Evolutionary conservation across 2,113 vertebrate genomes (phyloP), one percentile per base, ranked within the genome.

Genomic region (Onychorhynchus coronatus): DNA sequence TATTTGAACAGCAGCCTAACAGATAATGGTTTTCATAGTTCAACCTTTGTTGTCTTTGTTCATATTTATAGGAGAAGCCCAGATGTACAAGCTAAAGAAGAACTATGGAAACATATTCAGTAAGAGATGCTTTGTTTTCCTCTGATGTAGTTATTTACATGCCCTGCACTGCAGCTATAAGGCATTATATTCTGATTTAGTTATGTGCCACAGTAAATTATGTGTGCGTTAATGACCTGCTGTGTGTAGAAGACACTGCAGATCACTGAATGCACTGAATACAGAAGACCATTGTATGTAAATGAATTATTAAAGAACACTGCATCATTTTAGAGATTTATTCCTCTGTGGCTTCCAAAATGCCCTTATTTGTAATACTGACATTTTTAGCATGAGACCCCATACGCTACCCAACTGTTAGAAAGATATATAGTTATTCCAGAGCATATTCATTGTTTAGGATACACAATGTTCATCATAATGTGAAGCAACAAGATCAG

Each of bases 41-140:
- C 42, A 35, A 20, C 14, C 9, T 79, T 73, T 82, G 9, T 73
- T 93, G 16, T 90, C 68, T 91, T 85, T 93, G 10, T 78, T 87
- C 89, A 27, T 86, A 41, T 92, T 97, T 96, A 23, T 42, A 99
- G 99, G 98, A 98, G 99, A 96, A 99, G 99, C 77, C 99, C 99
- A 41, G 99, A 99, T 93, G 97, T 99, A 58, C 99, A 99, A 96
- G 99, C 99, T 58, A 99, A 99, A 91, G 98, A 99, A 97, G 98
- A 98, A 91, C 94, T 99, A 16, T 99, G 99, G 99, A 99, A 98
- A 86, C 99, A 99, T 74, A 99, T 99, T 95, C 98, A 99, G 99
- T 99, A 97, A 98, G 37, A 61, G 28, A 50, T 55, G 20, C 33
- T 74, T 81, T 35, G 8, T 47, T 71, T 95, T 37, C 37, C 37